Evolutionary conservation across 1,140 invertebrate species (phyloP), one percentile per base, ranked within the genome.

Genomic region (Ceratina australensis): DNA sequence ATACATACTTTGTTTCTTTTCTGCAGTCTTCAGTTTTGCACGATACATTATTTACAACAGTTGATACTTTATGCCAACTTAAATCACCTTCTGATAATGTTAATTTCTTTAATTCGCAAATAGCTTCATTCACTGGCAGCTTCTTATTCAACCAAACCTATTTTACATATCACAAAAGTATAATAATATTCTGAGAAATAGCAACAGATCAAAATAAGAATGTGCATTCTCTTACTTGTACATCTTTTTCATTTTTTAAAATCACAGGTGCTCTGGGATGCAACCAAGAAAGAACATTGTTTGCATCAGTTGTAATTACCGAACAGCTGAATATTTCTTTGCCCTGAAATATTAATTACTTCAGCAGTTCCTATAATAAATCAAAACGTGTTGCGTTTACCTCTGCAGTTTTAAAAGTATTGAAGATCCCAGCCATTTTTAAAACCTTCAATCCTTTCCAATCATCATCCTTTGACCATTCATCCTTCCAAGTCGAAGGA

Each of bases 191-290:
- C 82, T 8, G 2, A 26, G 18, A 24, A 50, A 67, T 15, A 59
- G 12, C 22, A 15, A 8, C 8, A 22, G 16, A 68, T 54, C 1
- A 12, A 69, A 16, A 24, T 24, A 54, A 12, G 26, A 8, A 68
- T 42, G 1, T 60, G n/a, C 0, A 28, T 49, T 73, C 56, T 87
- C 89, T 90, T 89, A 95, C 95, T 80, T 94, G 89, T 80, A 96
- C 93, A 91, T 96, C 94, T 88, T 96, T 92, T 42, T 95, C 94
- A 61, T 92, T 94, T 42, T 95, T 93, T 24, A 97, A 90, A 86
- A 97, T 94, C 47, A 96, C 95, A 68, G 97, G 97, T 94, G 96
- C 95, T 87, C 97, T 93, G 86, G 97, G 94, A 93, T 98, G 96
- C 61, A 97, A 91, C 94, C 94, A 96, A 47, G 93, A 93, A 61